Base-by-base conservation (phyloP, 2,888 invertebrate species). In the Ethmia dodecea region DNA sequence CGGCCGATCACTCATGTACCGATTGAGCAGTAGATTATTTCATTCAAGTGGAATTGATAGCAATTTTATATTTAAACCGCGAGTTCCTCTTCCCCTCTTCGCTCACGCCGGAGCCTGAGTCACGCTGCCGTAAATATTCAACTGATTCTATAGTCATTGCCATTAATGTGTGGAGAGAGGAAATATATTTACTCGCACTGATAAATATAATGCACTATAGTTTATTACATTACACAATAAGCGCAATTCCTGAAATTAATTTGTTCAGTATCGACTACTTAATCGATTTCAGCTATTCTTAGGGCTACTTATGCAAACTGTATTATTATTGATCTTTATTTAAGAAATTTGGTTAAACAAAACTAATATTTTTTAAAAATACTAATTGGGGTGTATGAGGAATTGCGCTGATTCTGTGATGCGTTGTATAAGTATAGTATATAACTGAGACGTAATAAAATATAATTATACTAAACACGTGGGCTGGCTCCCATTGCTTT, bases 1-100 rank as follows among this genome's bases (percentile, higher is more conserved):
- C 9, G 27, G 12, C 28, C 31, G 8, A 26, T 31, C 13, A 22
- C 34, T 29, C 22, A 13, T 12, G 20, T 20, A 26, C 10, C 15
- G 10, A 28, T 34, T 5, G 22, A 16, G 13, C 22, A 26, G 18
- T 9, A 25, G 11, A 24, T 13, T 20, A 18, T 14, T 26, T 28
- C 24, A 13, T 28, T 33, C 29, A n/a, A 33, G 29, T 25, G 29
- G 28, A 18, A 31, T 37, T 25, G 25, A 29, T 33, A 37, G 16
- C 28, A 8, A 27, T 36, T 33, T 25, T 27, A 33, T 29, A 34
- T 38, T 34, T 34, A 33, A 29, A 37, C 16, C 33, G 20, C 22
- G 25, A 29, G 12, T 22, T 13, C 27, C 12, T 28, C 11, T 18
- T n/a, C n/a, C n/a, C n/a, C 8, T 13, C 24, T 11, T n/a, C 14